These are phyloP conservation scores for Ceratoteleas bidentatus DNA, from an alignment of 1,140 invertebrate genomes.

Conservation along the genomic window DNA sequence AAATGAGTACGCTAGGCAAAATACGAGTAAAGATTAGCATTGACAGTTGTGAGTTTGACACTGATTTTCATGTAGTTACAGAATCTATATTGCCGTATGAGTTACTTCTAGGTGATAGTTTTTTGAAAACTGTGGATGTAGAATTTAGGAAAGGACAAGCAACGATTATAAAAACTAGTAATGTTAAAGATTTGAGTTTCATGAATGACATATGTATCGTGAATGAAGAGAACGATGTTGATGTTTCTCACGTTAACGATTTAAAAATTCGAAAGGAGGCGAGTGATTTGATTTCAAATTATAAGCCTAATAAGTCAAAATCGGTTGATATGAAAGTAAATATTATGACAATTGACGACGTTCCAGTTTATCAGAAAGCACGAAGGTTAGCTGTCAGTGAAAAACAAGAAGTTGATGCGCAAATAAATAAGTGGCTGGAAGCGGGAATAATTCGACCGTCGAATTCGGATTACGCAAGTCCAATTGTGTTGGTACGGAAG, in stretches of 20 bases:
- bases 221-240: neutral
- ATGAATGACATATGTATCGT: slow-evolving; percentile 2
- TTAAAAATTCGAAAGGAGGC: neutral
- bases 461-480: slow-evolving; percentile 27
- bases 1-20: slow-evolving; percentile 14
- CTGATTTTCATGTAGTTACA: slow-evolving; percentile 4
- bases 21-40: neutral
- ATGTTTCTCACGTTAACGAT: slow-evolving; percentile 20
- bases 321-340: slow-evolving; percentile 16
- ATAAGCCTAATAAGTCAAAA: slow-evolving; percentile 17
- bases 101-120: neutral
- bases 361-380: slow-evolving; percentile 11
- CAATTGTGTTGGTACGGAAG: slow-evolving; percentile 15
- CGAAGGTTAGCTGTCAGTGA: slow-evolving; percentile 3
- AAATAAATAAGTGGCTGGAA: slow-evolving; percentile 24
- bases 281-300: slow-evolving; percentile 1
- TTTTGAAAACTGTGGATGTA: neutral
- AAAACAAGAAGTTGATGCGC: slow-evolving; percentile 12
- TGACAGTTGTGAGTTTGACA: slow-evolving; percentile 9
- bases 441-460: slow-evolving; percentile 21
- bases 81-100: slow-evolving; percentile 11
- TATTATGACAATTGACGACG: slow-evolving; percentile 12
- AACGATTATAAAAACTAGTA: neutral
- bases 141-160: neutral
- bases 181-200: neutral